Percentiles rank a stretch among this genome's conserved stretches.
These are phyloP conservation scores for Bufotes viridis DNA, from an alignment of 2,797 vertebrate species.

Conservation along the genomic window DNA sequence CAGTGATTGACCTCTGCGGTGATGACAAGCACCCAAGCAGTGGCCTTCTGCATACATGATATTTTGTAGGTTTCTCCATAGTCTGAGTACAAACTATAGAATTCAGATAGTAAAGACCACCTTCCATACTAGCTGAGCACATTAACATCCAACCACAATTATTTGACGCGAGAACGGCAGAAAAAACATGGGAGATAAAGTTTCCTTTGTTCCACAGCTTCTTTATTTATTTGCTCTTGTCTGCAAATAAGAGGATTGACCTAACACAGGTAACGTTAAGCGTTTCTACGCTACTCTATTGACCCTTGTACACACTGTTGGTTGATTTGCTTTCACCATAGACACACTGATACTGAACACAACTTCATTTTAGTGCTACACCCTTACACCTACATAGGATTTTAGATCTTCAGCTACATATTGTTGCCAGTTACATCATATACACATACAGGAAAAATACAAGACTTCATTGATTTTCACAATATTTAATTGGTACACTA, in stretches of 20 bases:
- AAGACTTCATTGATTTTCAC: constrained; percentile 82
- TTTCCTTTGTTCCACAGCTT: constrained; percentile 51
- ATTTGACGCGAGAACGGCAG: not conserved
- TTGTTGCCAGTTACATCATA: constrained; percentile 79
- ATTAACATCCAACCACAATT: constrained; percentile 15
- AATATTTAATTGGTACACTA: constrained; percentile 95
- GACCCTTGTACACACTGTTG: constrained; percentile 48
- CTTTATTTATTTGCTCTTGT: constrained; percentile 41
- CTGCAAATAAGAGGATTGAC: constrained; percentile 28
- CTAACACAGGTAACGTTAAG: constrained; percentile 29
- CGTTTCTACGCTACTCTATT: constrained; percentile 50
- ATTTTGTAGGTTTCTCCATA: not conserved
- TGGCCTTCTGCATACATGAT: no score
- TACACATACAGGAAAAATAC: constrained; percentile 82
- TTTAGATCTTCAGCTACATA: constrained; percentile 77
- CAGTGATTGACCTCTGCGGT: not conserved
- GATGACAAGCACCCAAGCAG: no score
- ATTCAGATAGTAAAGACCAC: no score
- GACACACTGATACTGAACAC: constrained; percentile 64
- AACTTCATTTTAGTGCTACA: constrained; percentile 71
- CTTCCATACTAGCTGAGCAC: not conserved
- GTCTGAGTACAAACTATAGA: not conserved
- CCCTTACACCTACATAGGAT: constrained; percentile 73
- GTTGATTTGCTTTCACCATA: constrained; percentile 40
- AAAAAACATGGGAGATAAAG: constrained; percentile 19